Evolutionary conservation across 2,113 vertebrate genomes (phyloP), one percentile per base, ranked within the genome.

Genomic region (Gopherus evgoodei): DNA sequence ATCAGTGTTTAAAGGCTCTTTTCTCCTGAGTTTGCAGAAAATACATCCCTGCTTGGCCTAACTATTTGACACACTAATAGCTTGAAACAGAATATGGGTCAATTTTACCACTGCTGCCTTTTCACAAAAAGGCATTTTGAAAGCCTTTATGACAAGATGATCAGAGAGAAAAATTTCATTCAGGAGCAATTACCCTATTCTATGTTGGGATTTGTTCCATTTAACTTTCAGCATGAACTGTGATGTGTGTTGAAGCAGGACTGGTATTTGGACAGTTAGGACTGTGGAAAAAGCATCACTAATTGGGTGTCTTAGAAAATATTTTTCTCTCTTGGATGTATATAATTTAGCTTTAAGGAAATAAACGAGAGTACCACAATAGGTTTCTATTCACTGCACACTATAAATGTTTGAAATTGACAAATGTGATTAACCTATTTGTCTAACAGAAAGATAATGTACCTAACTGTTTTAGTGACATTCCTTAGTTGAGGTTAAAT

Each of bases 71-170:
- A 93, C 5, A 5, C 95, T 91, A 97, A 95, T 95, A 95, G 83
- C 80, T 91, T 96, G 89, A 97, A 97, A 96, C 21, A 84, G 86
- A 94, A 91, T 94, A 96, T 35, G 87, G 95, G 90, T 96, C 90
- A 95, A 65, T 97, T 97, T 97, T 95, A 93, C 91, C 56, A 52
- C 83, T 95, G 87, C 87, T 85, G 96, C 84, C 79, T 94, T 95
- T 94, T 95, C 78, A 90, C 81, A 69, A 92, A 94, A 90, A 90
- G 83, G 76, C 65, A 50, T 90, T 94, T 97, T 95, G 76, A 96
- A 96, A 97, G 88, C 90, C 91, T 96, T 97, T 93, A 88, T 96
- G 94, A 94, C 92, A 94, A 90, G 94, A 95, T 94, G 86, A 96
- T 96, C 93, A 97, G 90, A 97, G 89, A 90, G 76, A 85, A 90